phyloP scores from a whole-genome alignment of 92 coral and sea anemone genomes.

The Porites rus region DNA sequence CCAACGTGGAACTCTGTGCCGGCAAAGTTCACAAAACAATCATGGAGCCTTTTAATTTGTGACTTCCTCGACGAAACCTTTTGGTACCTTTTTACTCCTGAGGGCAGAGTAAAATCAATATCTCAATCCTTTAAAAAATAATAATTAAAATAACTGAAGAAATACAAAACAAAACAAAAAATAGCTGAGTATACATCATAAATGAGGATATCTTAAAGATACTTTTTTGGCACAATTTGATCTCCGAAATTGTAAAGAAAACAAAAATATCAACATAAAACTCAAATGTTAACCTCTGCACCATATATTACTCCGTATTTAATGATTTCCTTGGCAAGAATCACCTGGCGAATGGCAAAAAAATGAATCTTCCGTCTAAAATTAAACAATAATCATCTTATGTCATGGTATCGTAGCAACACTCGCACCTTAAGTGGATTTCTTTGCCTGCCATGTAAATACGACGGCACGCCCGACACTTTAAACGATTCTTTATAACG shows the following conservation, averaged over 20 bases:
- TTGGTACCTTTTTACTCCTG: background rate
- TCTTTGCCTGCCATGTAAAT: constrained; percentile 10
- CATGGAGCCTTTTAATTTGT: background rate
- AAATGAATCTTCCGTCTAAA: background rate
- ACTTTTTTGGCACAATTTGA: too few relatives aligned
- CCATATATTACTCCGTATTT: background rate
- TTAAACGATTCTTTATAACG: background rate
- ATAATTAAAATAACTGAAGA: too few relatives aligned
- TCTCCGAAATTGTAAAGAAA: too few relatives aligned
- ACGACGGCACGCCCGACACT: background rate
- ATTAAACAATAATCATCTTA: background rate
- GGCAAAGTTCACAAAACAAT: too few relatives aligned
- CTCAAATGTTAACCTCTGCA: background rate
- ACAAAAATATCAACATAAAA: too few relatives aligned
- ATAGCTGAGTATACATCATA: background rate
- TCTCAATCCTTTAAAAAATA: background rate
- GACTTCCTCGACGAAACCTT: background rate
- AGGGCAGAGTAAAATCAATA: background rate
- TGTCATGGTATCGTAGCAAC: constrained; percentile 22
- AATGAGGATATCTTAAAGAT: too few relatives aligned
- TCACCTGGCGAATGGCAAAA: background rate
- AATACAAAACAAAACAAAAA: background rate
- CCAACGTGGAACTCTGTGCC: too few relatives aligned
- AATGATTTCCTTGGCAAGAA: background rate
- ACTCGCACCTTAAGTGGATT: background rate